phyloP scores from a whole-genome alignment of 2,797 vertebrate genomes.

The Agapornis canus region DNA sequence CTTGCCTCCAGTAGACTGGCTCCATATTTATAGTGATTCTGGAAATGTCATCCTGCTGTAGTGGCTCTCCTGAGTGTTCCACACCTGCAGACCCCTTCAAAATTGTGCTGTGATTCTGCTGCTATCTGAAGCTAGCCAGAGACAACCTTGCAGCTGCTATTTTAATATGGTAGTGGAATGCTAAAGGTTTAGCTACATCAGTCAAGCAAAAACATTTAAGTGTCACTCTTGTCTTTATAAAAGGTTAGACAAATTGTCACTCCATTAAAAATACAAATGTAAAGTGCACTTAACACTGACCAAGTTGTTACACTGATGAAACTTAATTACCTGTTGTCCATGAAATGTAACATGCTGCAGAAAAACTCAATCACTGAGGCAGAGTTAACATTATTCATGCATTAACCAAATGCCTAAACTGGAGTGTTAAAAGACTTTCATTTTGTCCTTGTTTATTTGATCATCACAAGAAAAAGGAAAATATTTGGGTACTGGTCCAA shows the following conservation, averaged over 20 bases:
- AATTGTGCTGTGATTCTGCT: neutral
- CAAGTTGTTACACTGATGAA: neutral
- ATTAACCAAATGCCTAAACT: neutral
- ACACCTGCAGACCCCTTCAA: neutral
- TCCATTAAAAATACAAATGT: neutral
- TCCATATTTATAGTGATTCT: neutral
- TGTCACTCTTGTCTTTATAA: neutral
- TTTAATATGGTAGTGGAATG: neutral
- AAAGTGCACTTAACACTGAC: constrained; percentile 4
- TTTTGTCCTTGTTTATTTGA: neutral
- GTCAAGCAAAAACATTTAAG: neutral
- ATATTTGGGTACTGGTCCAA: neutral
- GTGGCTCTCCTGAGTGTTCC: neutral
- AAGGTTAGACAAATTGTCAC: neutral
- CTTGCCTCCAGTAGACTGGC: neutral
- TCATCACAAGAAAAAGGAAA: neutral
- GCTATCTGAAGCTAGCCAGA: neutral
- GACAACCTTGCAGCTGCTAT: neutral
- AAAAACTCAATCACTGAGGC: neutral
- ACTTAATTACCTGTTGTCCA: constrained; percentile 55
- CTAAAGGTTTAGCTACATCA: neutral
- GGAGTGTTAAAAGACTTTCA: neutral
- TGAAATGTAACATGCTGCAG: neutral
- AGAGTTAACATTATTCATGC: neutral
- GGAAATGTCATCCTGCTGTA: neutral